A percentile compares a stretch with the other conserved stretches of the same genome.
Evolutionary conservation across 1,140 invertebrate species (phyloP).

Genomic region (Drosophila albomicans): DNA sequence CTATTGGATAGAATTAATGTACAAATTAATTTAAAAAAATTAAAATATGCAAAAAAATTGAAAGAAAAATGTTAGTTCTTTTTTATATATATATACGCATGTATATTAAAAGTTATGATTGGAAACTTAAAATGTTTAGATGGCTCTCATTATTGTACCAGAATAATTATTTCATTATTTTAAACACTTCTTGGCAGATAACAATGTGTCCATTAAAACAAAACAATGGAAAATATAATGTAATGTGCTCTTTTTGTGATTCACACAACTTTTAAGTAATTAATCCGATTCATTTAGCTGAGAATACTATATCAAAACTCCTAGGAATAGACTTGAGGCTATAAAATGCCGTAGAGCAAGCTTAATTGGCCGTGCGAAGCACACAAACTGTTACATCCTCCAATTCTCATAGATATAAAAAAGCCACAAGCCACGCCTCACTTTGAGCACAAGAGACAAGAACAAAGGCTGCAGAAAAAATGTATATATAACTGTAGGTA

Average conservation of each 20-base stretch:
- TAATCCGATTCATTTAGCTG: not conserved
- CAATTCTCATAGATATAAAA: slow-evolving; percentile 10
- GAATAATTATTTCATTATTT: no score
- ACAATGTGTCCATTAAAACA: not conserved
- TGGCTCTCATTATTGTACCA: no score
- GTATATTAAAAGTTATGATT: no score
- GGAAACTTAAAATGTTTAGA: no score
- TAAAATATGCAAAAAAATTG: no score
- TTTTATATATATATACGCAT: no score
- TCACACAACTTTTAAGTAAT: slow-evolving; percentile 1
- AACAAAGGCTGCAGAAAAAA: slow-evolving; percentile 11
- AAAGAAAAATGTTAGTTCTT: no score
- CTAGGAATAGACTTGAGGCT: not conserved
- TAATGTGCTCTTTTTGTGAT: not conserved
- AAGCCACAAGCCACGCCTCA: slow-evolving; percentile 15
- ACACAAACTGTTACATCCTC: slow-evolving; percentile 14
- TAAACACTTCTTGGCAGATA: not conserved
- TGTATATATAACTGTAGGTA: slow-evolving; percentile 1
- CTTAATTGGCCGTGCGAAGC: slow-evolving; percentile 16
- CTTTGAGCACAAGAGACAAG: not conserved
- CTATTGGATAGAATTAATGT: no score
- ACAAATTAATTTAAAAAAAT: no score
- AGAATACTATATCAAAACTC: not conserved
- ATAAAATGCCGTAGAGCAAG: not conserved
- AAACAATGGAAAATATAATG: slow-evolving; percentile 6